phyloP scores from a whole-genome alignment of 2,888 invertebrate genomes.

The Protula sp. region DNA sequence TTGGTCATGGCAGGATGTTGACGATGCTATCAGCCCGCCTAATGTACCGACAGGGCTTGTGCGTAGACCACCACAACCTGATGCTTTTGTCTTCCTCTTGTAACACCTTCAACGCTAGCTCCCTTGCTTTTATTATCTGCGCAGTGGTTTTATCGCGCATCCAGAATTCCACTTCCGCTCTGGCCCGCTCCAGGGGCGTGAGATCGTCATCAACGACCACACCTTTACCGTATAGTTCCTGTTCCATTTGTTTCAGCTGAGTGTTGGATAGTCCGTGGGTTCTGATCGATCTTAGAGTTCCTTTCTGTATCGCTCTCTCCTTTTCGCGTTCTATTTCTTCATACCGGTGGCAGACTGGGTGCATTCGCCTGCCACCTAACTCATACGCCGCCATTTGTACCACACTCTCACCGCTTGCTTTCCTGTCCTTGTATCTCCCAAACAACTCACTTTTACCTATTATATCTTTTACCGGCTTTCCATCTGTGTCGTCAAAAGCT shows the following conservation, averaged over 20 bases:
- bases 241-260: background rate
- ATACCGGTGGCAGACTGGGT: background rate
- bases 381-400: background rate
- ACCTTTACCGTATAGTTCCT: background rate
- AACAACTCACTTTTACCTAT: background rate
- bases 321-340: background rate
- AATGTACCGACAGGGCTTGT: background rate
- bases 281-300: background rate
- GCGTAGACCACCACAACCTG: background rate
- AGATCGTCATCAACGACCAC: background rate
- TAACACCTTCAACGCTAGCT: background rate
- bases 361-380: background rate
- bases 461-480: background rate
- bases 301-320: background rate
- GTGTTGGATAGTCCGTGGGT: background rate
- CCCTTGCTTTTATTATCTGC: slow-evolving; percentile 1
- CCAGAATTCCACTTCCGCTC: slow-evolving; percentile 3
- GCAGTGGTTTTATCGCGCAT: background rate
- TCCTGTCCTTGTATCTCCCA: background rate
- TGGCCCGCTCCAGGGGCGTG: slow-evolving; percentile 1
- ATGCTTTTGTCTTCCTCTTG: background rate
- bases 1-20: too few relatives aligned
- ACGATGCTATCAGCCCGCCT: too few relatives aligned
- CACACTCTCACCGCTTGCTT: background rate
- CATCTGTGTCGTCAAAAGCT: background rate